These are phyloP conservation scores for Trichonephila inaurata DNA, from an alignment of 1,140 invertebrate genomes.

Conservation along the genomic window DNA sequence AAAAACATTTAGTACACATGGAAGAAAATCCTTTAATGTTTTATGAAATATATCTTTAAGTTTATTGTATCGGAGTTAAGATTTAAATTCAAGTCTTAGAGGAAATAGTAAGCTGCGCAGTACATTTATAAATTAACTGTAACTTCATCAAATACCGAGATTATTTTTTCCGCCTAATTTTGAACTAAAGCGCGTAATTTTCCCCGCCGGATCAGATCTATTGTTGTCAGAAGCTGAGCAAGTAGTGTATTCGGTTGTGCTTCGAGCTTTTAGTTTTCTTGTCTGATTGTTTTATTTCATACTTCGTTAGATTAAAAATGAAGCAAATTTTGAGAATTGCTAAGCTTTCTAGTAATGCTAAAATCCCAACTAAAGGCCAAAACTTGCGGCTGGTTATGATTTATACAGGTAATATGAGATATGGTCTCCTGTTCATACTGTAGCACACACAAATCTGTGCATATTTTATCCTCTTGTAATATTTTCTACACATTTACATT, in stretches of 20 bases:
- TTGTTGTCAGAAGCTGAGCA: not conserved
- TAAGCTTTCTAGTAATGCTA: constrained; percentile 89
- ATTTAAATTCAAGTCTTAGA: too few species aligned
- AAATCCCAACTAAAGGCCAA: constrained; percentile 89
- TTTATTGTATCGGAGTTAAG: too few species aligned
- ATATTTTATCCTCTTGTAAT: too few species aligned
- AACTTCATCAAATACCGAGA: not conserved
- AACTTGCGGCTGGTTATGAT: constrained; percentile 94
- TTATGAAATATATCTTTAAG: too few species aligned
- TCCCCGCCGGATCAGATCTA: not conserved
- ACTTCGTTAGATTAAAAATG: not conserved
- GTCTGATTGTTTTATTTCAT: not conserved
- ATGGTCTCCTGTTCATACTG: too few species aligned
- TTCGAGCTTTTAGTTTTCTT: too few species aligned
- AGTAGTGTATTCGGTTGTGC: too few species aligned
- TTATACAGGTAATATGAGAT: constrained; percentile 86
- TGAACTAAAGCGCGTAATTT: not conserved
- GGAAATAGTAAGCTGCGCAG: too few species aligned
- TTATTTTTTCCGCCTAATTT: not conserved
- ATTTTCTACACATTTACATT: not conserved
- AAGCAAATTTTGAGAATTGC: constrained; percentile 85
- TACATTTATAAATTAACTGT: not conserved
- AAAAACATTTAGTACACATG: too few species aligned
- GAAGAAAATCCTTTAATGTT: too few species aligned
- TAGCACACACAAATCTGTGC: too few species aligned